These are phyloP conservation scores for Melanocharis versteri DNA, from an alignment of 2,113 vertebrate species.

Conservation along the genomic window DNA sequence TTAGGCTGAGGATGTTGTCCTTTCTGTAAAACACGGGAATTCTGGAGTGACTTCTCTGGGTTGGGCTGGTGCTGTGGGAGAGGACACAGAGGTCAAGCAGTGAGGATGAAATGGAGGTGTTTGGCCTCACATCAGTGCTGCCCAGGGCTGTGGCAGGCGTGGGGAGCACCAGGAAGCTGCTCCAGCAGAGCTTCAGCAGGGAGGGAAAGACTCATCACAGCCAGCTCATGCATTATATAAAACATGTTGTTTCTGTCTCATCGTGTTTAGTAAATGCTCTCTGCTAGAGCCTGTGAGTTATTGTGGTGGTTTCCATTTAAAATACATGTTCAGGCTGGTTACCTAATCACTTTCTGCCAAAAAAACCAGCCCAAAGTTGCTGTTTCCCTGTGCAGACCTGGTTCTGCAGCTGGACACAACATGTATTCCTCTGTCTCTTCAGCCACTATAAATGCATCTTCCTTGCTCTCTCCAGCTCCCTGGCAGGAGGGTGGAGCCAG, in stretches of 20 bases:
- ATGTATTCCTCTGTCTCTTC: not conserved
- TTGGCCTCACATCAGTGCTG: not conserved
- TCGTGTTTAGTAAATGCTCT: not conserved
- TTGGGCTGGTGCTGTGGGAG: not conserved
- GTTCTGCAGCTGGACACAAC: not conserved
- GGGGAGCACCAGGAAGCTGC: not conserved
- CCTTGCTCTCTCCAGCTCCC: not conserved
- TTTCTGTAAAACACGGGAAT: not conserved
- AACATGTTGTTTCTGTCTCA: not conserved
- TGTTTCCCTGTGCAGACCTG: not conserved
- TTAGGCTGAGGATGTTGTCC: not conserved
- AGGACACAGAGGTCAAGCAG: not conserved
- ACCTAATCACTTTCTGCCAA: not conserved
- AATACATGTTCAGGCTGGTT: not conserved
- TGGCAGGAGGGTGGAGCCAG: not conserved
- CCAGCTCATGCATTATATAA: not conserved
- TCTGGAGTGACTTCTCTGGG: not conserved
- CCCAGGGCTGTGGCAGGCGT: rapidly evolving
- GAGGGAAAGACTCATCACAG: not conserved
- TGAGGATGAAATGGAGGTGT: not conserved
- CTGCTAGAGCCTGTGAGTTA: not conserved
- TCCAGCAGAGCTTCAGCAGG: not conserved
- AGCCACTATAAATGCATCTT: not conserved
- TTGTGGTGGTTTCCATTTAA: not conserved
- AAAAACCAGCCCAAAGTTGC: not conserved